phyloP scores from a whole-genome alignment of 1,140 invertebrate genomes.

The Neodiprion virginianus region DNA sequence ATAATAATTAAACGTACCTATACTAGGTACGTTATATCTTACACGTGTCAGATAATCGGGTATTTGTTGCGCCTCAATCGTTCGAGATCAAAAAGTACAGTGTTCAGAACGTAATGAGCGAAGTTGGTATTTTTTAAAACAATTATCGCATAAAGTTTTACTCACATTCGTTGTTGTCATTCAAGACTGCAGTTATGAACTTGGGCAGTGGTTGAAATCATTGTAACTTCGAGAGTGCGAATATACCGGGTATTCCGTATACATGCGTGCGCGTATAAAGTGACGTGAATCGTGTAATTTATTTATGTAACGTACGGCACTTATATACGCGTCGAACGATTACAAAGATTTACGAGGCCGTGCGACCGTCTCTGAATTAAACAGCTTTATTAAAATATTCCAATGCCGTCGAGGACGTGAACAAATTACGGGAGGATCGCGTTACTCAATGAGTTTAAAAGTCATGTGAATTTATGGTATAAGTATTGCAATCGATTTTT shows the following conservation, averaged over 20 bases:
- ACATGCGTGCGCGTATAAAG: too few relatives aligned
- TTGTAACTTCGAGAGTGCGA: too few relatives aligned
- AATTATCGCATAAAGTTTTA: neutral
- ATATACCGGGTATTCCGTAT: too few relatives aligned
- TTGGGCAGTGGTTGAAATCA: too few relatives aligned
- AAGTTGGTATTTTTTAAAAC: neutral
- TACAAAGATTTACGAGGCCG: neutral
- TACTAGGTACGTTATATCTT: neutral
- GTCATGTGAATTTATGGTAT: too few relatives aligned
- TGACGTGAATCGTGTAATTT: neutral
- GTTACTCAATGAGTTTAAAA: too few relatives aligned
- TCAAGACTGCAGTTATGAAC: too few relatives aligned
- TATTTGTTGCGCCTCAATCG: neutral
- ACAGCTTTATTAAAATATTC: neutral
- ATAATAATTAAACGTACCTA: slow-evolving; percentile 25
- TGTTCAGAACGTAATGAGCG: too few relatives aligned
- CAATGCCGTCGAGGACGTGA: neutral
- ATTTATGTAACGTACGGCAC: neutral
- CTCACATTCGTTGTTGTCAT: neutral
- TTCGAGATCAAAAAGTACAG: neutral
- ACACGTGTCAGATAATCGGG: neutral
- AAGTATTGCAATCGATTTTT: neutral
- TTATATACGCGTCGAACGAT: neutral
- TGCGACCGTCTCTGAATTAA: neutral
- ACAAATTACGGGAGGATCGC: neutral